These are phyloP conservation scores for Chloroclystis v-ata DNA, from an alignment of 2,888 invertebrate genomes.

Conservation along the genomic window DNA sequence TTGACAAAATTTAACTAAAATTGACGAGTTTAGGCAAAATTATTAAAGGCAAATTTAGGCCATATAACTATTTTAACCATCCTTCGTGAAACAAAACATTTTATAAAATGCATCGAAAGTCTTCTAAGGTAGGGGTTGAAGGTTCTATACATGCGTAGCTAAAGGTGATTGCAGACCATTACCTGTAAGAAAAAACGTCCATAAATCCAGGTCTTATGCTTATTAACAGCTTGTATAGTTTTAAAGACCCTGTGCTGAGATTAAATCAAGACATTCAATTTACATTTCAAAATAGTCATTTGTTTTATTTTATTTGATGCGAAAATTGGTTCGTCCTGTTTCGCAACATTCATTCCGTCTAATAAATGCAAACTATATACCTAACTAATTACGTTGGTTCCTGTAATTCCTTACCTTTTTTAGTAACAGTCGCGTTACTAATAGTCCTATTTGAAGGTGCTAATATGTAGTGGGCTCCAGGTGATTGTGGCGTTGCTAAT, in stretches of 20 bases:
- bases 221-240: too few species aligned
- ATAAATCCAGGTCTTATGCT: not conserved
- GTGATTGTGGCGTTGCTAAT: constrained; percentile 69
- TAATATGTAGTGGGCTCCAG: constrained; percentile 69
- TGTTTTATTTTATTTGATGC: too few species aligned
- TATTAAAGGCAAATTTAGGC: constrained; percentile 23
- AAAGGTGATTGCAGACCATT: constrained; percentile 69
- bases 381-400: too few species aligned
- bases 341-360: not conserved
- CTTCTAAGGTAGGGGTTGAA: constrained; percentile 30
- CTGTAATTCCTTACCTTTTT: constrained; percentile 65
- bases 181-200: constrained; percentile 50
- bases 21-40: constrained; percentile 37
- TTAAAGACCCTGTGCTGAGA: too few species aligned
- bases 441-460: constrained; percentile 66
- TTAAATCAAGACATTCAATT: too few species aligned
- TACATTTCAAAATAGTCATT: too few species aligned
- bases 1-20: constrained; percentile 47
- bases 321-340: too few species aligned
- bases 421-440: constrained; percentile 65
- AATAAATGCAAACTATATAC: not conserved
- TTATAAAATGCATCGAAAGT: constrained; percentile 35
- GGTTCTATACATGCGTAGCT: constrained; percentile 80
- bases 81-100: constrained; percentile 16
- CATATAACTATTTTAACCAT: constrained; percentile 25